Base-by-base conservation (phyloP, 2,888 invertebrate genomes). In the Drosophila testacea region DNA sequence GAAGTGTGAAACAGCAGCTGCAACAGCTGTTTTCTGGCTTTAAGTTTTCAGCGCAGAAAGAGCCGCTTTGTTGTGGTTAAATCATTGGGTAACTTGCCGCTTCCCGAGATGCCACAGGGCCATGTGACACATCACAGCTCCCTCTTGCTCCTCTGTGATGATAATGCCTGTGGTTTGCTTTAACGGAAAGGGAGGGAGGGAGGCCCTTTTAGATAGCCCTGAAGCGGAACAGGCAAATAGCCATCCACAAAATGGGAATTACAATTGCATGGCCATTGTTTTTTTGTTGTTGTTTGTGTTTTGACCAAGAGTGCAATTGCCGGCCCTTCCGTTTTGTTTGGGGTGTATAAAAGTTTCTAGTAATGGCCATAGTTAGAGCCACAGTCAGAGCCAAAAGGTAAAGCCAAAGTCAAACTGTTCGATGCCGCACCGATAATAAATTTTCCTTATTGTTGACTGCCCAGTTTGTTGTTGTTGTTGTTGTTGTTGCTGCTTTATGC, bases 381-480 rank as follows among this genome's bases (percentile, higher is more conserved):
- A 52, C 30, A 66, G 34, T 27, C 38, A 30, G 9, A 48, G 32
- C 32, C 32, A 32, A 50, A 61, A 61, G 44, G 69, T 59, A 63
- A 44, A 55, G 55, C 55, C 55, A 74, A 86, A 76, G 78, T 65
- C 77, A 77, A 84, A 82, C 77, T 55, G 72, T 81, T 84, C 83
- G 86, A 84, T 84, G 84, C 84, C 68, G 76, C 78, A 72, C 76
- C 83, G 88, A 84, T 84, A 86, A 84, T 84, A 83, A 83, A 83
- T 83, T 83, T 83, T 74, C 72, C 85, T 79, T 87, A 83, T 83
- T 83, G 83, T 84, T 87, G 79, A 50, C 73, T 81, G 74, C 63
- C 73, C 79, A 77, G 62, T 56, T 52, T 55, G 55, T 44, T 46
- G 67, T 16, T 50, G 57, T 38, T 55, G 59, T 39, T 51, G 61